These are phyloP conservation scores for Irena cyanogastra DNA, from an alignment of 2,113 vertebrate species.

Conservation along the genomic window DNA sequence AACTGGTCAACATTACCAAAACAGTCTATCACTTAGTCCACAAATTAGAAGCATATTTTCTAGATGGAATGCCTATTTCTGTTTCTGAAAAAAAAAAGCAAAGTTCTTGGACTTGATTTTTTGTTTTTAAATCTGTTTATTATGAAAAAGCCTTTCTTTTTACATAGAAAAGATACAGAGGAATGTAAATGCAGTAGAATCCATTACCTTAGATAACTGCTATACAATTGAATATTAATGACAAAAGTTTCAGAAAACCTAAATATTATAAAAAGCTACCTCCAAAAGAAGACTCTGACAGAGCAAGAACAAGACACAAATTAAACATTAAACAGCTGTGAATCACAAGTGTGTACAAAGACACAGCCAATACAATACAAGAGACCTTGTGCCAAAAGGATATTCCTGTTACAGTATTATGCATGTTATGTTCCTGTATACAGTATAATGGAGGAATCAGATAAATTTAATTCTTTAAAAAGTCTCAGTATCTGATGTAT, in stretches of 20 bases:
- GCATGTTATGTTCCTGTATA: background rate
- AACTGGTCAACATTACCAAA: background rate
- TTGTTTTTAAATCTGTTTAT: slow-evolving; percentile 38
- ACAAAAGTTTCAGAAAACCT: slow-evolving; percentile 6
- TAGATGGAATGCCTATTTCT: background rate
- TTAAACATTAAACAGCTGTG: background rate
- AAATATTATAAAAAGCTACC: slow-evolving; percentile 24
- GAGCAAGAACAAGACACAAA: background rate
- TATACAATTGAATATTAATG: slow-evolving; percentile 25
- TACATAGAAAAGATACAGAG: slow-evolving; percentile 62
- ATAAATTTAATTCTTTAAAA: background rate
- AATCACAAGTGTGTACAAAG: background rate
- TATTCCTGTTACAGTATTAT: background rate
- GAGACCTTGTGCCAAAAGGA: background rate
- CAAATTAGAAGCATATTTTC: background rate
- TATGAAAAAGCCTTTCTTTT: slow-evolving; percentile 39
- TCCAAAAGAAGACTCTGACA: background rate
- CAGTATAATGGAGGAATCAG: background rate
- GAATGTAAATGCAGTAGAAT: slow-evolving; percentile 16
- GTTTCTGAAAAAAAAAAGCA: background rate
- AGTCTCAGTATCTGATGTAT: background rate
- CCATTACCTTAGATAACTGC: background rate
- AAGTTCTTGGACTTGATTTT: background rate
- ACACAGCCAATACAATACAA: background rate
- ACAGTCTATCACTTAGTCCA: background rate